Evolutionary conservation across 2,113 vertebrate species (phyloP).

Genomic region (Speoplatyrhinus poulsoni): DNA sequence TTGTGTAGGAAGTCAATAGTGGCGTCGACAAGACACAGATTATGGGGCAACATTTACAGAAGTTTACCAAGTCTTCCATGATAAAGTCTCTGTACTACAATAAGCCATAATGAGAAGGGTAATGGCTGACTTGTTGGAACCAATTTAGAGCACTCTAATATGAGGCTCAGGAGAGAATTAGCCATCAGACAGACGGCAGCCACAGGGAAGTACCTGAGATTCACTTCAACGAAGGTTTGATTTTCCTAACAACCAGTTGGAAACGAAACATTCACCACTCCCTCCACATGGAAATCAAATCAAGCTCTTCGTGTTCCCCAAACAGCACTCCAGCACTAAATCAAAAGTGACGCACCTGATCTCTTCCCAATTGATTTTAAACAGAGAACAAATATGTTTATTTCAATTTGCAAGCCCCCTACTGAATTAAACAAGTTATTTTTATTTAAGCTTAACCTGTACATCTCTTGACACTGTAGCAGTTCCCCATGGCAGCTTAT

Average conservation of each 20-base stretch:
- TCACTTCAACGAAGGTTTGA: slow-evolving; percentile 68
- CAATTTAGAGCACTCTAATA: slow-evolving; percentile 46
- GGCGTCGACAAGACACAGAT: slow-evolving; percentile 16
- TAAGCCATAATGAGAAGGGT: slow-evolving; percentile 51
- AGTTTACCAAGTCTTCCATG: slow-evolving; percentile 29
- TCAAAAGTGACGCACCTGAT: slow-evolving; percentile 9
- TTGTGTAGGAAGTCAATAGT: slow-evolving; percentile 29
- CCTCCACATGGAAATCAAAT: slow-evolving; percentile 36
- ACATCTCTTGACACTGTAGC: neutral
- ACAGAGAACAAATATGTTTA: neutral
- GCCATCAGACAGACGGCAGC: slow-evolving; percentile 58
- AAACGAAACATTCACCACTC: slow-evolving; percentile 72
- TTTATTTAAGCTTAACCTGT: too few species aligned
- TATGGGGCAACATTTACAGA: slow-evolving; percentile 29
- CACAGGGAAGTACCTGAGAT: slow-evolving; percentile 62
- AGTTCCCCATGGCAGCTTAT: neutral
- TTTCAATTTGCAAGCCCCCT: neutral
- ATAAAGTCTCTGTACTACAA: slow-evolving; percentile 36
- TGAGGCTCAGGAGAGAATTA: slow-evolving; percentile 45
- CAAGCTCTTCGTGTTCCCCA: slow-evolving; percentile 14
- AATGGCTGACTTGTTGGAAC: slow-evolving; percentile 54
- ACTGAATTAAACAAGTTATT: too few species aligned
- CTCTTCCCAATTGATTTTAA: neutral
- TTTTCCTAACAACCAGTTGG: slow-evolving; percentile 67
- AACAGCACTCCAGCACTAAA: slow-evolving; percentile 10